Percentiles rank a stretch among this genome's conserved stretches.
phyloP scores from a whole-genome alignment of 2,888 invertebrate species.

The Heliconius hortense region DNA sequence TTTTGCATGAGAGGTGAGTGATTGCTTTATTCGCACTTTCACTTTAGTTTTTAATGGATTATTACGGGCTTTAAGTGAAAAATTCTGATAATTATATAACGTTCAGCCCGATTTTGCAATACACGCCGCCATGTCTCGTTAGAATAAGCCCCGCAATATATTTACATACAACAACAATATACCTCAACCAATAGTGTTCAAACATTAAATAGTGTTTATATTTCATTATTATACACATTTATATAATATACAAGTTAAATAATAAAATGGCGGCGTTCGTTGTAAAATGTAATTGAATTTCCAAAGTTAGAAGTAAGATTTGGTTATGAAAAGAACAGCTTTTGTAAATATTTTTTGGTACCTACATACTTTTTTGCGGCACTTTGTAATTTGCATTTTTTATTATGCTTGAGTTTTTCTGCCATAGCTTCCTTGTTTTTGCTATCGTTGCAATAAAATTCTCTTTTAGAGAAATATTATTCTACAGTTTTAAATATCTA shows the following conservation, averaged over 20 bases:
- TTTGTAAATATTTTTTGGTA: conserved; percentile 66
- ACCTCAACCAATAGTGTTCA: conserved; percentile 27
- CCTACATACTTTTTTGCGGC: conserved; percentile 55
- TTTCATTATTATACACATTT: neutral
- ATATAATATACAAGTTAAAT: conserved; percentile 6
- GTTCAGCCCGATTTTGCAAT: conserved; percentile 20
- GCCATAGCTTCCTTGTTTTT: conserved; percentile 45
- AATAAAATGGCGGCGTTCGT: conserved; percentile 23
- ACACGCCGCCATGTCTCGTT: conserved; percentile 13
- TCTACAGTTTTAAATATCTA: neutral
- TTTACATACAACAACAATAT: conserved; percentile 8
- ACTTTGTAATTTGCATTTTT: conserved; percentile 62
- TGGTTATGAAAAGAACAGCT: conserved; percentile 52
- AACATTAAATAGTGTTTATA: conserved; percentile 10
- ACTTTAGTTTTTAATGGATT: conserved; percentile 23
- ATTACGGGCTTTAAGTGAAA: conserved; percentile 21
- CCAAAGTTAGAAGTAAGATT: conserved; percentile 60
- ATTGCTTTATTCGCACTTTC: conserved; percentile 37
- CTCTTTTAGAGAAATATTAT: too few species aligned
- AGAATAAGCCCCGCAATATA: conserved; percentile 17
- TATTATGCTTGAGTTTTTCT: conserved; percentile 53
- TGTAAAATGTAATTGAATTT: conserved; percentile 43
- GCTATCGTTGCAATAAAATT: conserved; percentile 21
- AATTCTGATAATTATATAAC: neutral
- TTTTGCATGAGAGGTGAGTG: conserved; percentile 44